Percentiles rank a stretch among this genome's conserved stretches.
Evolutionary conservation across 2,888 invertebrate species (phyloP).

Genomic region (Pristionchus exspectatus): DNA sequence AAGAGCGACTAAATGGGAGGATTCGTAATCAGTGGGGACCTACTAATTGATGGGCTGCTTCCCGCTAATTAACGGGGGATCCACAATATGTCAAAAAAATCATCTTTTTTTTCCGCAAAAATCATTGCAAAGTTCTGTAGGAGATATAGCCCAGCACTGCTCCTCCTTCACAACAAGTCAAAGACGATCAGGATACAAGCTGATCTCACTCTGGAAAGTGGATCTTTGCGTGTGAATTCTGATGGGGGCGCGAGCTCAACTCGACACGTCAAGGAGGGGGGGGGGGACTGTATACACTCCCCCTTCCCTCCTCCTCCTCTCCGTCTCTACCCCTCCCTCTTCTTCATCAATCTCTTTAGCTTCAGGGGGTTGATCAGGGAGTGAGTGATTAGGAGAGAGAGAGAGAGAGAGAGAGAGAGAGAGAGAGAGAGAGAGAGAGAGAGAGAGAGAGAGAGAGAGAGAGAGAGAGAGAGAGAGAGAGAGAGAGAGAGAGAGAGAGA

Average conservation of each 20-base stretch:
- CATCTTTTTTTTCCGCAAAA: too few relatives aligned
- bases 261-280: conserved; percentile 21
- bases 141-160: neutral
- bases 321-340: neutral
- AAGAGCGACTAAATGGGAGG: neutral
- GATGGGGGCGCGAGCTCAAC: neutral
- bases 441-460: neutral
- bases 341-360: conserved; percentile 28
- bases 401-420: too few relatives aligned
- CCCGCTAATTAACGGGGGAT: too few relatives aligned
- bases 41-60: too few relatives aligned
- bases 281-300: conserved; percentile 37
- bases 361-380: neutral
- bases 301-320: neutral
- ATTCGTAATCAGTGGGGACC: conserved; percentile 21
- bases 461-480: conserved; percentile 13
- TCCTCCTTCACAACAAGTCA: neutral
- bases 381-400: neutral
- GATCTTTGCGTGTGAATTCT: conserved; percentile 24
- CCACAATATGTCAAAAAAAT: too few relatives aligned
- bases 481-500: conserved; percentile 29
- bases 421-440: too few relatives aligned
- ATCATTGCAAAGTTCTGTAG: too few relatives aligned
- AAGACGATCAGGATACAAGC: neutral
- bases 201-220: neutral